Conservation (phyloP, 2,888 invertebrate species). For the Eupithecia tripunctaria region DNA sequence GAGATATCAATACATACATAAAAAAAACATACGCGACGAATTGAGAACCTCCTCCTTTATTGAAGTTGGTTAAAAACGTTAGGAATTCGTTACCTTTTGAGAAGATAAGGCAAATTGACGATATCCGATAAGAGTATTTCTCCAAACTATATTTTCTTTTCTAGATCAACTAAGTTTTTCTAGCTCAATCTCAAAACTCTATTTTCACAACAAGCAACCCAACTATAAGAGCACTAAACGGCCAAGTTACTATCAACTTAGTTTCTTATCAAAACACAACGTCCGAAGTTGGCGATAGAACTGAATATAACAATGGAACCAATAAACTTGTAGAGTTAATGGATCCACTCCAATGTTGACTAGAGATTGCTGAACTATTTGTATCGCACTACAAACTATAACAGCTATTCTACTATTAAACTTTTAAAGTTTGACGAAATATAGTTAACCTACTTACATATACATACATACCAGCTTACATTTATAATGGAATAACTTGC, state of each 20-base stretch:
- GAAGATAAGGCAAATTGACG: neutral
- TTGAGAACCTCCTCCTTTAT: no score
- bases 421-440: no score
- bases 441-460: no score
- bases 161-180: neutral
- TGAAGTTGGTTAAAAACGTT: no score
- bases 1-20: no score
- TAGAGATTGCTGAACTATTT: neutral
- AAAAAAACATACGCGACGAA: no score
- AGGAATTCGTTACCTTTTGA: neutral
- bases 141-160: neutral
- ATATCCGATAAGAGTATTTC: neutral
- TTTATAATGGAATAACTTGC: no score
- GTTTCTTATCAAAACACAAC: neutral
- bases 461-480: no score
- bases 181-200: neutral
- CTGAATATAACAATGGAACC: constrained; percentile 1
- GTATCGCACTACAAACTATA: neutral
- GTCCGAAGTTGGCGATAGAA: constrained; percentile 1
- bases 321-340: neutral
- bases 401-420: no score
- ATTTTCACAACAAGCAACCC: neutral
- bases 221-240: neutral
- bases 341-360: neutral
- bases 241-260: neutral